Evolutionary conservation across 2,888 invertebrate genomes (phyloP).

Genomic region (Lasiommata megera): DNA sequence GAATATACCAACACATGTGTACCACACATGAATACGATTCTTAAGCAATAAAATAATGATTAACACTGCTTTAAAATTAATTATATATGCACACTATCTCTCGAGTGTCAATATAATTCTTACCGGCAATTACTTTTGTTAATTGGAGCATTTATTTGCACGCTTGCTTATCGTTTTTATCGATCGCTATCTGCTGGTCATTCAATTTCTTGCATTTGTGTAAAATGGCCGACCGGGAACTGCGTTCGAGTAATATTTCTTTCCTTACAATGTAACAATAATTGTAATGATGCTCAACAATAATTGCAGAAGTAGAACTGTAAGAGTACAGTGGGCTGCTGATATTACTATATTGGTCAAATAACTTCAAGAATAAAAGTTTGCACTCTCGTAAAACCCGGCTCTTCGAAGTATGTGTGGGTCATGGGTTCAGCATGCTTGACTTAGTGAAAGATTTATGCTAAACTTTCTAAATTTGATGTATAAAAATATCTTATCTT

Average conservation of each 20-base stretch:
- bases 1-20: too few species aligned
- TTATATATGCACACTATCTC: background rate
- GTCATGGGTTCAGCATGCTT: too few species aligned
- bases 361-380: background rate
- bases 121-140: conserved; percentile 5
- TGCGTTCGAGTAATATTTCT: background rate
- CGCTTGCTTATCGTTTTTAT: conserved; percentile 8
- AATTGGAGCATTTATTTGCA: conserved; percentile 8
- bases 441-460: too few species aligned
- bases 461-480: too few species aligned
- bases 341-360: too few species aligned
- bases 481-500: too few species aligned
- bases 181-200: background rate
- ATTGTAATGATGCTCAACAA: background rate
- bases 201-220: conserved; percentile 2
- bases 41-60: background rate
- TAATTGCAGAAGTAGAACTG: background rate
- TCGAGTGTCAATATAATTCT: background rate
- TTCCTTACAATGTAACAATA: background rate
- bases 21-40: too few species aligned
- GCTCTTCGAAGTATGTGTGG: too few species aligned
- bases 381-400: background rate
- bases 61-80: background rate
- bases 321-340: background rate
- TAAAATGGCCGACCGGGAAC: background rate